Conservation (phyloP, 35 echinoderm and acorn worm genomes). For the Anneissia japonica region DNA sequence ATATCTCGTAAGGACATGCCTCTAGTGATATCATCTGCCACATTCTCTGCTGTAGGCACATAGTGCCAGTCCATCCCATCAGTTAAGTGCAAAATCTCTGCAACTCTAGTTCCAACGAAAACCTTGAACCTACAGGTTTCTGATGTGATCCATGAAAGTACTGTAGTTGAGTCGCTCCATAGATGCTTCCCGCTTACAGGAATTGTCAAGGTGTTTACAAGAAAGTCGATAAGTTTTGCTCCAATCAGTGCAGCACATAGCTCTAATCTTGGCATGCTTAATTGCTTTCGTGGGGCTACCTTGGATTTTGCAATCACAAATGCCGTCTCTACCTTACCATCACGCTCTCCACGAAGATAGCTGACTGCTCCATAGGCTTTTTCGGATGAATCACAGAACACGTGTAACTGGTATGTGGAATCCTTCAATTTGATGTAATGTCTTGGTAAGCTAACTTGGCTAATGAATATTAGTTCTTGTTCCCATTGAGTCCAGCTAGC, state of each 20-base stretch:
- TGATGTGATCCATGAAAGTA: background rate
- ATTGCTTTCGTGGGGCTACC: background rate
- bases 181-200: background rate
- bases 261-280: slow-evolving; percentile 6
- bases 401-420: slow-evolving; percentile 8
- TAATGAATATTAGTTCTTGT: background rate
- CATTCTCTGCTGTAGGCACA: background rate
- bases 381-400: slow-evolving; percentile 4
- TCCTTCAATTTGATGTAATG: background rate
- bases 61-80: background rate
- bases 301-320: slow-evolving; percentile 12
- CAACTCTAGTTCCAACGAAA: background rate
- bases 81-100: slow-evolving; percentile 1
- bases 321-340: background rate
- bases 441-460: background rate
- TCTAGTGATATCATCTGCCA: slow-evolving; percentile 1
- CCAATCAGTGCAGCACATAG: slow-evolving; percentile 4
- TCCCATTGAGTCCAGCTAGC: background rate
- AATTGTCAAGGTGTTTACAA: background rate
- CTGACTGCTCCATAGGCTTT: slow-evolving; percentile 10
- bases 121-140: slow-evolving; percentile 7
- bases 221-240: background rate
- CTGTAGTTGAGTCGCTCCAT: slow-evolving; percentile 15
- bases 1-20: background rate
- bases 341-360: background rate